These are phyloP conservation scores for Pseudomyrmex cubaensis DNA, from an alignment of 1,140 invertebrate species.

Conservation along the genomic window DNA sequence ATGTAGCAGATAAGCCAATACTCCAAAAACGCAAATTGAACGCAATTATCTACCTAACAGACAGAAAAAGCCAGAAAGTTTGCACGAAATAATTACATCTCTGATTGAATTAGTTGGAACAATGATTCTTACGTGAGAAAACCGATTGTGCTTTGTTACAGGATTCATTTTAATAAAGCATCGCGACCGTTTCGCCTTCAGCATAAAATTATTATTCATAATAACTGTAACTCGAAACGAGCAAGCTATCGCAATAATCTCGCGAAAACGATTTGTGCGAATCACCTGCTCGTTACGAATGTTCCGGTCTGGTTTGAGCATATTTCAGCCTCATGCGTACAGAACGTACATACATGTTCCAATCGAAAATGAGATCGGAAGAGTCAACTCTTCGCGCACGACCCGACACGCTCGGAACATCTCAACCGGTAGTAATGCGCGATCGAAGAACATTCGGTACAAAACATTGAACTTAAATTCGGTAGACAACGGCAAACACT, in stretches of 20 bases:
- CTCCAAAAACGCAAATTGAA: not conserved
- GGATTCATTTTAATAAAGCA: not conserved
- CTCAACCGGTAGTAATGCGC: not conserved
- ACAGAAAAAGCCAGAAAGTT: not conserved
- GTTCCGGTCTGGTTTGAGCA: not conserved
- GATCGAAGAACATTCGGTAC: not conserved
- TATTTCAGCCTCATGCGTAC: not conserved
- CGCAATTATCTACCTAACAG: not conserved
- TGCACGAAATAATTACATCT: not conserved
- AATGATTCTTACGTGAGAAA: conserved; percentile 5
- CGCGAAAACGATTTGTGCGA: not conserved
- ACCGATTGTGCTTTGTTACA: conserved; percentile 1
- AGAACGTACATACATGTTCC: not conserved
- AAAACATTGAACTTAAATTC: not conserved
- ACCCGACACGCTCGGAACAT: not conserved
- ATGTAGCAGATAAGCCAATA: not conserved
- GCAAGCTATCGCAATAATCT: not conserved
- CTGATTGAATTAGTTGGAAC: not conserved
- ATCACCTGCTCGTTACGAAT: conserved; percentile 12
- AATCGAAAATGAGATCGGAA: not conserved
- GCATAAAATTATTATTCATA: not conserved
- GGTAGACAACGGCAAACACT: not conserved
- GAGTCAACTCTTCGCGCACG: not conserved
- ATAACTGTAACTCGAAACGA: not conserved
- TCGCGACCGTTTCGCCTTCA: conserved; percentile 3